Evolutionary conservation across 2,113 vertebrate species (phyloP).

Genomic region (Astur gentilis): DNA sequence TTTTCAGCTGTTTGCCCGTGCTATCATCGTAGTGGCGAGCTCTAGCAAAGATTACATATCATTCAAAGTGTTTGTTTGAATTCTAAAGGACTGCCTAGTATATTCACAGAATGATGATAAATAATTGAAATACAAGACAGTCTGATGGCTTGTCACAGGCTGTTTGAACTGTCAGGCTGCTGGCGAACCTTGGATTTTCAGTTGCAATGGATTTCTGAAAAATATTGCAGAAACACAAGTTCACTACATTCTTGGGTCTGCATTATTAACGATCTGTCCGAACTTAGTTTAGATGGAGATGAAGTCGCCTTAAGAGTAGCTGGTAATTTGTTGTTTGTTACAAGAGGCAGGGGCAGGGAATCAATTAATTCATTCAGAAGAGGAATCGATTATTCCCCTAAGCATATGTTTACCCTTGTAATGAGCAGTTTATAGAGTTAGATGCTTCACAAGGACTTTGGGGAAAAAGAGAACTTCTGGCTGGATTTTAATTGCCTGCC

Average conservation of each 20-base stretch:
- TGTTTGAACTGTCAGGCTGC: background rate
- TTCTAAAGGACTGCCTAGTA: background rate
- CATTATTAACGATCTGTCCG: background rate
- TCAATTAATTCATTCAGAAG: slow-evolving; percentile 30
- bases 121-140: background rate
- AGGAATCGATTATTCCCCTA: background rate
- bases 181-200: background rate
- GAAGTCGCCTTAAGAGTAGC: background rate
- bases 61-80: background rate
- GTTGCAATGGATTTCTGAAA: background rate
- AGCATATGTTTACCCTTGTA: slow-evolving; percentile 1
- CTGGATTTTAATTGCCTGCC: slow-evolving; percentile 11
- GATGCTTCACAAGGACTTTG: slow-evolving; percentile 2
- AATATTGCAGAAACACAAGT: background rate
- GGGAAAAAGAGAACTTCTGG: background rate
- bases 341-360: background rate
- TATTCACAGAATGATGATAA: background rate
- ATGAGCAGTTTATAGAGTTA: background rate
- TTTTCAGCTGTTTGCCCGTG: background rate
- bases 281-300: background rate
- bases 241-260: background rate
- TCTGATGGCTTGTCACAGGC: background rate
- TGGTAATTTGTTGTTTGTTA: background rate
- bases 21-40: background rate
- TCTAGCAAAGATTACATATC: background rate